Conservation (phyloP, 2,797 vertebrate genomes). For the Pangasius macronema region DNA sequence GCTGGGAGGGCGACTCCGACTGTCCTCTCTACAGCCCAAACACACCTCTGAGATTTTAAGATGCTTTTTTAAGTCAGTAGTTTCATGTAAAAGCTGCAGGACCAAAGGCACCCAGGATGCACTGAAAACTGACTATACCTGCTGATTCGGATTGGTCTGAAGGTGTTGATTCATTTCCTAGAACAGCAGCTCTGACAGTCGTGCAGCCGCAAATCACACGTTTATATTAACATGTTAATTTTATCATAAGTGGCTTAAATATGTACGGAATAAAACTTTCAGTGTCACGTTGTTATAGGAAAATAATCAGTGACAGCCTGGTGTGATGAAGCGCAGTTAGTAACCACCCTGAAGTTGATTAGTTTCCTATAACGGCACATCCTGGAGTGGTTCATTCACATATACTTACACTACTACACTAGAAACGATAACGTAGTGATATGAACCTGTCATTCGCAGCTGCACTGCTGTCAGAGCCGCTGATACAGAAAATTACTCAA, state of each 20-base stretch:
- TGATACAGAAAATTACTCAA: not conserved
- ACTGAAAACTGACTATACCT: not conserved
- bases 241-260: not conserved
- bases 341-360: not conserved
- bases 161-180: not conserved
- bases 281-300: not conserved
- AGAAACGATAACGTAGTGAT: not conserved
- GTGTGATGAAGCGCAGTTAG: not conserved
- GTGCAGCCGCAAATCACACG: not conserved
- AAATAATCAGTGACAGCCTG: not conserved
- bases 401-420: not conserved
- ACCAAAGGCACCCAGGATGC: not conserved
- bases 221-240: not conserved
- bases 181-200: not conserved
- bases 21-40: not conserved
- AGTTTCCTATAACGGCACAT: not conserved
- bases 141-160: not conserved
- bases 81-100: not conserved
- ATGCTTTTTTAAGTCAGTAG: not conserved
- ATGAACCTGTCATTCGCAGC: not conserved
- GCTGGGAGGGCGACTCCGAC: not conserved
- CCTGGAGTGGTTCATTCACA: not conserved
- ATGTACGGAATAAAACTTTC: not conserved
- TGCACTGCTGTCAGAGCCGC: not conserved
- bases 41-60: not conserved